Evolutionary conservation across 2,113 vertebrate species (phyloP), one percentile per base, ranked within the genome.

Genomic region (Spea bombifrons): DNA sequence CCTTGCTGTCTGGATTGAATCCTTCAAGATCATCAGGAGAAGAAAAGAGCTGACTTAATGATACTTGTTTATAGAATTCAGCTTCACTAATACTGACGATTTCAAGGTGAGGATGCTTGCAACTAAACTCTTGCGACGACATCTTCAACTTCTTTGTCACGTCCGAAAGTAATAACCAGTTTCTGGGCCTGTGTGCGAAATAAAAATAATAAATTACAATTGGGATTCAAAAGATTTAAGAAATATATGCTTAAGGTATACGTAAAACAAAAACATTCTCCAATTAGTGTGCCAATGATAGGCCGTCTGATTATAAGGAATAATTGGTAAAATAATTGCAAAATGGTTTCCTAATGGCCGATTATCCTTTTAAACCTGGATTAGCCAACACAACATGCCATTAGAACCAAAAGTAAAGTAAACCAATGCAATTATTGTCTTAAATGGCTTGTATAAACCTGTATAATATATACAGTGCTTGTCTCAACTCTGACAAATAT

Each of bases 81-180:
- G 94, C 94, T 89, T 96, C 95, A 0, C 94, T 91, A 75, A 97
- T 94, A 6, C 93, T 96, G 87, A 95, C 95, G 10, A 97, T 93
- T 83, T 97, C 94, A 90, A 97, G 89, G 73, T 89, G 95, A 52
- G 96, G 94, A 83, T 96, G 95, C 81, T 93, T 92, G 86, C 95
- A 93, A 59, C 94, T 92, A 88, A 98, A 97, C 70, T 94, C 91
- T 15, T 93, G 93, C 0, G 95, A 92, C 0, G 96, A 95, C 91
- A 95, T 95, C 81, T 95, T 93, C 82, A 97, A 85, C 76, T 92
- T 91, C 78, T 94, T 96, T 17, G 96, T 93, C 82, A 97, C 93
- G 0, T 98, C 96, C 0, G 95, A 96, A 65, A 98, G 94, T 72
- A 98, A 86, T 9, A 98, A 90, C 96, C 96, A 98, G 89, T 98